Percentiles rank a stretch among this genome's conserved stretches.
Evolutionary conservation across 2,888 invertebrate species (phyloP).

Genomic region (Eurytoma adleriae): DNA sequence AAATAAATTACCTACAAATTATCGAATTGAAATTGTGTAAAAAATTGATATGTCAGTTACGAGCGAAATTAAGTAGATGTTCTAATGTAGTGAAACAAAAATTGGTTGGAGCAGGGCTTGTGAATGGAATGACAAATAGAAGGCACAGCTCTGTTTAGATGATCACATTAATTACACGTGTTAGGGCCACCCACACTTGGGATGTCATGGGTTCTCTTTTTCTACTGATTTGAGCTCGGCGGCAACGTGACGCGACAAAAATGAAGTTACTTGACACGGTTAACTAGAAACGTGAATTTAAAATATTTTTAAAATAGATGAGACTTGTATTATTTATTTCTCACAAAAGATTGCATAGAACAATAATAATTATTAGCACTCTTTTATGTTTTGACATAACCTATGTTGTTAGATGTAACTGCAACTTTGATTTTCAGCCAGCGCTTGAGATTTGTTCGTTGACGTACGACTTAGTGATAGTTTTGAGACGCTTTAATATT

Average conservation of each 20-base stretch:
- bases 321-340: too few relatives aligned
- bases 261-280: too few relatives aligned
- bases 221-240: background rate
- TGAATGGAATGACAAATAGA: constrained; percentile 46
- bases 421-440: too few relatives aligned
- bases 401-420: too few relatives aligned
- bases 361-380: too few relatives aligned
- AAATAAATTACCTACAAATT: too few relatives aligned
- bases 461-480: background rate
- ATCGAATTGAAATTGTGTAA: background rate
- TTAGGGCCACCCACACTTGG: constrained; percentile 61
- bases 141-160: constrained; percentile 55
- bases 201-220: constrained; percentile 31
- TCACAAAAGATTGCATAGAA: too few relatives aligned
- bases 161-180: constrained; percentile 70
- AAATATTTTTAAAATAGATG: too few relatives aligned
- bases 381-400: too few relatives aligned
- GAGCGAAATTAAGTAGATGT: background rate
- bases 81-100: background rate
- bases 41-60: constrained; percentile 5
- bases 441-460: too few relatives aligned
- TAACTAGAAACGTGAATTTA: too few relatives aligned
- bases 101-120: background rate
- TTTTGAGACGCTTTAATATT: background rate
- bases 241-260: background rate